Evolutionary conservation across 2,888 invertebrate species (phyloP), one percentile per base, ranked within the genome.

Genomic region (Sesia bembeciformis): DNA sequence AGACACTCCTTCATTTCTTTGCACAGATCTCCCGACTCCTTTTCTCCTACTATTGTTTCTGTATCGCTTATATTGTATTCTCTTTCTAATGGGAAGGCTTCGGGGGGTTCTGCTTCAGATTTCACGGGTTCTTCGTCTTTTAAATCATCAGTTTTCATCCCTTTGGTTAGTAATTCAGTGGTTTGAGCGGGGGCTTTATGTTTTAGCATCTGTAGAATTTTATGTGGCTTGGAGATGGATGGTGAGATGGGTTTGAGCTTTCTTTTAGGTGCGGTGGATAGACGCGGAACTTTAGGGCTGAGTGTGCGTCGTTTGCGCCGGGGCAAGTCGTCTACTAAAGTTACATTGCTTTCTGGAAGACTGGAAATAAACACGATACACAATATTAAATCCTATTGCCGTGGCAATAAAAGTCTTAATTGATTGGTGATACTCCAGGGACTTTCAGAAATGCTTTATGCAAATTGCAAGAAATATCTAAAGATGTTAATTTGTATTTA

Each of bases 1-100:
- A 88, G 59, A 56, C 87, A 86, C 41, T 85, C 85, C 40, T 84
- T 84, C 86, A 87, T 86, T 43, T 86, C 87, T 41, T 52, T 53
- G 49, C 74, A 73, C 4, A 81, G 61, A 46, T 80, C 79, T 0
- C 62, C 64, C 4, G 67, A 60, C 23, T 78, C 80, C 41, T 72
- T 76, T 53, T 81, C 81, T 0, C 81, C 83, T 0, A 82, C 84
- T 40, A 82, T 70, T 0, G 83, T 83, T 57, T 82, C 83, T 0
- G 81, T 69, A 53, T 82, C 84, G 55, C 79, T 81, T 8, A 78
- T 56, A 49, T 78, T 74, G 46, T 85, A 83, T 43, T 83, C 84
- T 60, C 71, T 68, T 6, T 84, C 81, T 57, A 86, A 50, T 0
- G 84, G 77, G 60, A 85, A 85, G 0, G 85, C 82, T 60, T 83